Conservation (phyloP, 1,140 invertebrate species). For the Calephelis virginiensis region DNA sequence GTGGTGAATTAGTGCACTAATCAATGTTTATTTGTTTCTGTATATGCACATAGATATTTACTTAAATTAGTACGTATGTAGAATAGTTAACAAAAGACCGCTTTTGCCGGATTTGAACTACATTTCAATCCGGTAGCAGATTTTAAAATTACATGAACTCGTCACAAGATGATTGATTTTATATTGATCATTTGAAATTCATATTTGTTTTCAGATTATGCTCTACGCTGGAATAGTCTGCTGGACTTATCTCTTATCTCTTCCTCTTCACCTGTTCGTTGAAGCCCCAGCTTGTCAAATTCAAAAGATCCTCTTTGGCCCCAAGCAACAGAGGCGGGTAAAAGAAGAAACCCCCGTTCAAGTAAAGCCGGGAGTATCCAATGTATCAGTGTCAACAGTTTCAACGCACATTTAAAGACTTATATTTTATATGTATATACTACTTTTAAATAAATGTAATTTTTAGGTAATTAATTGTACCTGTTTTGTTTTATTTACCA, state of each 20-base stretch:
- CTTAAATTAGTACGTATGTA: no score
- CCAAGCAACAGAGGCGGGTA: constrained; percentile 41
- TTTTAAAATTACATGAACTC: no score
- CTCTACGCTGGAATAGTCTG: constrained; percentile 62
- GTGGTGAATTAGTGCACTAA: no score
- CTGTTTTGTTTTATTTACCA: not conserved
- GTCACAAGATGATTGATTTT: not conserved
- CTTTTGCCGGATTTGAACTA: no score
- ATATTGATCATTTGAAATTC: not conserved
- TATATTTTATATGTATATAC: constrained; percentile 21
- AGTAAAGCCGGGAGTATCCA: constrained; percentile 62
- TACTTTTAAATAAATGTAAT: constrained; percentile 25
- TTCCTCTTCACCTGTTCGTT: constrained; percentile 61
- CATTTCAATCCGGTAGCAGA: no score
- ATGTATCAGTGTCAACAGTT: constrained; percentile 62
- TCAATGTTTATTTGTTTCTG: no score
- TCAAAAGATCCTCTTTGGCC: constrained; percentile 59
- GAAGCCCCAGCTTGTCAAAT: constrained; percentile 64
- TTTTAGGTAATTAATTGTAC: constrained; percentile 10
- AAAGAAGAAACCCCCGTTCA: constrained; percentile 40
- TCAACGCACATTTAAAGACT: constrained; percentile 63
- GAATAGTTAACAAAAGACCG: no score
- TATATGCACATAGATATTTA: no score
- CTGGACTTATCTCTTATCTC: constrained; percentile 51
- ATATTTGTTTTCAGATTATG: constrained; percentile 54